phyloP scores from a whole-genome alignment of 2,888 invertebrate species.

The Leptinotarsa peninsularis region DNA sequence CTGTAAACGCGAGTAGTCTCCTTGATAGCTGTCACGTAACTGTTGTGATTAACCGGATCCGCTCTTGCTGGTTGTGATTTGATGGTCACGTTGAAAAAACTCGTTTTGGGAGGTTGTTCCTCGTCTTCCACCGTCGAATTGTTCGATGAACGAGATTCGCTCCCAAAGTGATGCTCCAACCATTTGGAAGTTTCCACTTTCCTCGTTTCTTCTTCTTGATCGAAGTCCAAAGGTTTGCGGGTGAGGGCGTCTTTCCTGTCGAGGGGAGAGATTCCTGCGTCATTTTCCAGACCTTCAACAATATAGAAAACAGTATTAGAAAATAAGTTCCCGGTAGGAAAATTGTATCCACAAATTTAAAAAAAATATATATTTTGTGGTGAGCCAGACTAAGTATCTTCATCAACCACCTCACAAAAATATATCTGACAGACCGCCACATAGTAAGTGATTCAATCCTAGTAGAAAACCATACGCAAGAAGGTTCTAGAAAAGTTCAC shows the following conservation, averaged over 20 bases:
- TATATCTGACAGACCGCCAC: too few species aligned
- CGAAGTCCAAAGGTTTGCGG: conserved; percentile 84
- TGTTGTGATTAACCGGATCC: conserved; percentile 48
- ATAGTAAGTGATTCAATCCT: too few species aligned
- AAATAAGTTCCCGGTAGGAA: too few species aligned
- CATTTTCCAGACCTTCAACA: conserved; percentile 56
- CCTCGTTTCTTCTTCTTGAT: conserved; percentile 88
- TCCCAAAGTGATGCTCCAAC: conserved; percentile 91
- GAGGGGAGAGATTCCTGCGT: conserved; percentile 60
- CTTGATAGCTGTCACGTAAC: conserved; percentile 53
- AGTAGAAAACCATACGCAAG: too few species aligned
- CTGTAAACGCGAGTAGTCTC: conserved; percentile 62
- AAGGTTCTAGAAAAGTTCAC: too few species aligned
- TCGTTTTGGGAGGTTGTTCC: conserved; percentile 73
- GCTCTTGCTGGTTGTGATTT: conserved; percentile 73
- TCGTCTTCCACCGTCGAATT: conserved; percentile 76
- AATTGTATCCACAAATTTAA: not conserved
- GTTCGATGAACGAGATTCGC: conserved; percentile 83
- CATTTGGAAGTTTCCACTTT: conserved; percentile 92
- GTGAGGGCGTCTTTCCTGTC: conserved; percentile 86
- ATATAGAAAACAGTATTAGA: conserved; percentile 2
- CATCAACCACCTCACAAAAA: too few species aligned
- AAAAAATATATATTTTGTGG: not conserved
- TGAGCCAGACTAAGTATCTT: too few species aligned
- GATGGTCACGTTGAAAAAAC: conserved; percentile 82